Conservation (phyloP, 2,888 invertebrate genomes). For the Hesperia comma region DNA sequence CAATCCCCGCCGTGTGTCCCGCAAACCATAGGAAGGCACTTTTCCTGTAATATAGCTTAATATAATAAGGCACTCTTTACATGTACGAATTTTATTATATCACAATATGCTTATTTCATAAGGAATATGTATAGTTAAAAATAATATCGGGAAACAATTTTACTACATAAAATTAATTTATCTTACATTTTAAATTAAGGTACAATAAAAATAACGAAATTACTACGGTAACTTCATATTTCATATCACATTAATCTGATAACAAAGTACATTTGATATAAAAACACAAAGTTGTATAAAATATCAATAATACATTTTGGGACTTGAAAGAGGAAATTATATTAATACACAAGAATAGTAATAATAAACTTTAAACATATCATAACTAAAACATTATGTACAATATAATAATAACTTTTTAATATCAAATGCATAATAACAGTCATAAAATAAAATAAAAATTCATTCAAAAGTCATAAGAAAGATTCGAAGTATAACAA, state of each 20-base stretch:
- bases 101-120: slow-evolving; percentile 10
- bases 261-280: no score
- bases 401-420: not conserved
- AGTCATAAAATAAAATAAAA: not conserved
- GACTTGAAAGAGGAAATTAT: no score
- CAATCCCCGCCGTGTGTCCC: no score
- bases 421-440: not conserved
- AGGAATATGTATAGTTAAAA: not conserved
- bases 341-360: no score
- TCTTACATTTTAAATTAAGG: not conserved
- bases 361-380: no score
- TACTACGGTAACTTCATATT: no score
- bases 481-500: not conserved
- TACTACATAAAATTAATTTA: not conserved
- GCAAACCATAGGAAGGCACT: no score
- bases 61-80: slow-evolving; percentile 18
- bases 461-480: not conserved
- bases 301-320: not conserved
- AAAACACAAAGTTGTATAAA: not conserved
- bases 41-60: slow-evolving; percentile 1
- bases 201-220: no score
- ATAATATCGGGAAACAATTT: not conserved
- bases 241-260: no score
- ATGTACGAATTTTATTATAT: slow-evolving; percentile 14
- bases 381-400: no score